Conservation (phyloP, 2,113 vertebrate species). For the Tylochromis polylepis region DNA sequence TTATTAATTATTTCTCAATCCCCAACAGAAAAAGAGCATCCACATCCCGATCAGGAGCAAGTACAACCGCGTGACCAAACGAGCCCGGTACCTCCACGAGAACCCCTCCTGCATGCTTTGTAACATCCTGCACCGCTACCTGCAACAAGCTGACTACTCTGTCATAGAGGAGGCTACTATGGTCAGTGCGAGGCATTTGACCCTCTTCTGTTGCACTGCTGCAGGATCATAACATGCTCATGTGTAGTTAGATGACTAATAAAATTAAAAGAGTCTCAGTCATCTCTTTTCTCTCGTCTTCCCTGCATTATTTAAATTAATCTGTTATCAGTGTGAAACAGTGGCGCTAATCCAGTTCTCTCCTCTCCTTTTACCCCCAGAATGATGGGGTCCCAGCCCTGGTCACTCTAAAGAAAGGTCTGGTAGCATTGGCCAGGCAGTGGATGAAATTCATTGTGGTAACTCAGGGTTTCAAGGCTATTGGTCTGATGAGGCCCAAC, state of each 20-base stretch:
- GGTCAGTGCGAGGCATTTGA: conserved; percentile 68
- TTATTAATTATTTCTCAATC: not conserved
- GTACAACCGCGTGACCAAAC: conserved; percentile 93
- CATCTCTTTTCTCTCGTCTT: not conserved
- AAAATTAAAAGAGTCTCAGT: not conserved
- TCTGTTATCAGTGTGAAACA: not conserved
- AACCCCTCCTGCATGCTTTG: conserved; percentile 96
- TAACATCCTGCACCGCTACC: conserved; percentile 94
- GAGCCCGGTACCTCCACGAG: conserved; percentile 92
- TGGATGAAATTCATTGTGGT: conserved; percentile 99
- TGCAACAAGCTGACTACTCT: conserved; percentile 93
- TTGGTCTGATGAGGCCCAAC: conserved; percentile 84
- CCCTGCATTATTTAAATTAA: not conserved
- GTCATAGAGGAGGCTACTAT: conserved; percentile 95
- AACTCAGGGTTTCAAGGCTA: conserved; percentile 93
- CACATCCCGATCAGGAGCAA: conserved; percentile 95
- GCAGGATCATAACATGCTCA: not conserved
- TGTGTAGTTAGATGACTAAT: not conserved
- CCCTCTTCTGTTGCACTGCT: not conserved
- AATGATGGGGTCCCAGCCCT: conserved; percentile 94
- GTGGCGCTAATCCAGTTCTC: not conserved
- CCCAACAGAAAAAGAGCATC: conserved; percentile 89
- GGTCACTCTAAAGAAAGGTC: conserved; percentile 95
- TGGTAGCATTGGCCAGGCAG: conserved; percentile 92
- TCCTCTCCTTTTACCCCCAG: conserved; percentile 56